A percentile compares a stretch with the other conserved stretches of the same genome.
Evolutionary conservation across 2,113 vertebrate genomes (phyloP).

Genomic region (Stercorarius parasiticus): DNA sequence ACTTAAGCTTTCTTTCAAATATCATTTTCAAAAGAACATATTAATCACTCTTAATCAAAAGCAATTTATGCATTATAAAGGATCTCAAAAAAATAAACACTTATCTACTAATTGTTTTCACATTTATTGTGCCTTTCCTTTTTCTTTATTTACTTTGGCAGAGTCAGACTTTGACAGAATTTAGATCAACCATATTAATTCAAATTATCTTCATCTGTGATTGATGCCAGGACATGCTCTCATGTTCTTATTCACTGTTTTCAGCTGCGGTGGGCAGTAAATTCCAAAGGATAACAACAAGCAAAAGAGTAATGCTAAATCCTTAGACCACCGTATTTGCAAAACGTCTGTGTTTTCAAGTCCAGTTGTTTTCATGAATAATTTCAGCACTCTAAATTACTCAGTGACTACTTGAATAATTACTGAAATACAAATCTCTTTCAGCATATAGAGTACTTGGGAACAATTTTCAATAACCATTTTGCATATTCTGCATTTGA

Average conservation of each 20-base stretch:
- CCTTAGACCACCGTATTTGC: neutral
- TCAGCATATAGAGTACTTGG: neutral
- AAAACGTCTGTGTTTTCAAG: neutral
- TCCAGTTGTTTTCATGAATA: constrained; percentile 31
- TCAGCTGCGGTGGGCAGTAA: neutral
- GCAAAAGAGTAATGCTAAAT: neutral
- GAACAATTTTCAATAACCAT: neutral
- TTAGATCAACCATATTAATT: neutral
- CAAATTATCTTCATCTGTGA: neutral
- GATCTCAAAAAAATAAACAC: neutral
- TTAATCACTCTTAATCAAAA: neutral
- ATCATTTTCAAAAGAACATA: neutral
- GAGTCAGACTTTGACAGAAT: neutral
- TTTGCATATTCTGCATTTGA: constrained; percentile 21
- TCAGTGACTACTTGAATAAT: constrained; percentile 25
- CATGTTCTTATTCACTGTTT: neutral
- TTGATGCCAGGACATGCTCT: neutral
- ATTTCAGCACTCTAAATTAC: constrained; percentile 22
- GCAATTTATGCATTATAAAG: neutral
- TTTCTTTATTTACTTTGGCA: neutral
- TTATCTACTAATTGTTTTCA: neutral
- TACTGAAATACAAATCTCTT: constrained; percentile 7
- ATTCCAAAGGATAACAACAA: neutral
- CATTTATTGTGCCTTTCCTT: neutral
- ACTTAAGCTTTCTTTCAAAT: neutral